A percentile compares a stretch with the other conserved stretches of the same genome.
Evolutionary conservation across 2,888 invertebrate species (phyloP).

Genomic region (Cybosia mesomella): DNA sequence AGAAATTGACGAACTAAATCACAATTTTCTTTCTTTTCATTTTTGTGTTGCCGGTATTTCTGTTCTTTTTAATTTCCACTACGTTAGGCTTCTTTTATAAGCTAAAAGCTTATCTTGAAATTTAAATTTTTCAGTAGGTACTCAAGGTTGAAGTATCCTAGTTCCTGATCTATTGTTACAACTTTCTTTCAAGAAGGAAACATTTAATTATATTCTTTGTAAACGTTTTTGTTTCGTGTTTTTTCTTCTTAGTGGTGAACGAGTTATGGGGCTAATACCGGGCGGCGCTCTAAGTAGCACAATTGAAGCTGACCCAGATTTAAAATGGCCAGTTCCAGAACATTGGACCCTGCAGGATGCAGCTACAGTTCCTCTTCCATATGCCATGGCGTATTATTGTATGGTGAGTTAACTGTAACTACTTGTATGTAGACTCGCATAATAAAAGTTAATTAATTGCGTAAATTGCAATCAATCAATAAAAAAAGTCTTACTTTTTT

Average conservation of each 20-base stretch:
- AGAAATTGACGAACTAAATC: slow-evolving; percentile 18
- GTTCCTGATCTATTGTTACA: background rate
- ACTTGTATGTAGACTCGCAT: background rate
- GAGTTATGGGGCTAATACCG: slow-evolving; percentile 88
- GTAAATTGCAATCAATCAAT: no score
- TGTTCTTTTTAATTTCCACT: slow-evolving; percentile 6
- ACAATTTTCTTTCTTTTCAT: slow-evolving; percentile 6
- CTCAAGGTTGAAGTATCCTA: no score
- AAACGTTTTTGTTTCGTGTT: background rate
- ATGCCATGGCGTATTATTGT: slow-evolving; percentile 64
- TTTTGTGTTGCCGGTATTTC: background rate
- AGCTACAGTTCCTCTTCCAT: slow-evolving; percentile 91
- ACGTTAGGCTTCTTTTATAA: background rate
- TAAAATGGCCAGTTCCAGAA: slow-evolving; percentile 90
- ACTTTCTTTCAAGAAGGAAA: background rate
- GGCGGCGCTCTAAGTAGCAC: slow-evolving; percentile 84
- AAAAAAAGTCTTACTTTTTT: no score
- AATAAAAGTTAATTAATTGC: no score
- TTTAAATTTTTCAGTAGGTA: no score
- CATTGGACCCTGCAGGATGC: slow-evolving; percentile 91
- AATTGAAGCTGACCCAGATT: slow-evolving; percentile 80
- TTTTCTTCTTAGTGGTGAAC: slow-evolving; percentile 71
- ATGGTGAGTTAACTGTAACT: slow-evolving; percentile 59
- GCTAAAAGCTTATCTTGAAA: no score
- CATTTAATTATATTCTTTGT: background rate